phyloP scores from a whole-genome alignment of 1,140 invertebrate species.

The Melitaea cinxia region DNA sequence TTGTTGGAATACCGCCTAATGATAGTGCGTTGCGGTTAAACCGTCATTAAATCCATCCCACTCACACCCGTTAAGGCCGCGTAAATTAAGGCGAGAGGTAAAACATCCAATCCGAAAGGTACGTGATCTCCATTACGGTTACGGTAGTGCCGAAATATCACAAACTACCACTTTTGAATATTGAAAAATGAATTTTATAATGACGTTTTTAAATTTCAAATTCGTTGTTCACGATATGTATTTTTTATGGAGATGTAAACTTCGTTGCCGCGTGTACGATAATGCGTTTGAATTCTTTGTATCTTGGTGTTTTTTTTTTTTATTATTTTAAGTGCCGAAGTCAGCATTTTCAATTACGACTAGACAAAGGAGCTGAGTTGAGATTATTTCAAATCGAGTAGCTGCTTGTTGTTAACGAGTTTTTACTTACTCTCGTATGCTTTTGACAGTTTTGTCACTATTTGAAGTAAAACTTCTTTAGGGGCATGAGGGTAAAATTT shows the following conservation, averaged over 20 bases:
- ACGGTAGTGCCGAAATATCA: slow-evolving; percentile 40
- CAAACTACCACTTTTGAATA: slow-evolving; percentile 30
- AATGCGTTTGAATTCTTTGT: slow-evolving; percentile 65
- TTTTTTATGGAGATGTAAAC: slow-evolving; percentile 6
- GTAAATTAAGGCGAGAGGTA: slow-evolving; percentile 61
- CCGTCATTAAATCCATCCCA: slow-evolving; percentile 70
- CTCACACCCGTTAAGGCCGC: slow-evolving; percentile 47
- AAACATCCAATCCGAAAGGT: slow-evolving; percentile 55
- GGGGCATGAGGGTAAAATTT: too few relatives aligned
- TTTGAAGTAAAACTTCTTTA: too few relatives aligned
- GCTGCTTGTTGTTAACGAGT: slow-evolving; percentile 26
- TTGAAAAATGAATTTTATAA: slow-evolving; percentile 39
- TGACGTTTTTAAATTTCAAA: slow-evolving; percentile 21
- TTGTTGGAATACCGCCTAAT: slow-evolving; percentile 64
- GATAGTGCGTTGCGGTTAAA: slow-evolving; percentile 71
- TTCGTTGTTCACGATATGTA: background rate
- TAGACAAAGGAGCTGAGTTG: slow-evolving; percentile 40
- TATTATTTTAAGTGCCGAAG: slow-evolving; percentile 44
- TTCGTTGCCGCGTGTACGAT: slow-evolving; percentile 26
- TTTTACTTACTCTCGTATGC: slow-evolving; percentile 8
- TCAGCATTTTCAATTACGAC: slow-evolving; percentile 46
- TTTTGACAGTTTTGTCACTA: too few relatives aligned
- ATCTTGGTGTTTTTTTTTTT: slow-evolving; percentile 45
- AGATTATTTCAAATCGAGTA: slow-evolving; percentile 29
- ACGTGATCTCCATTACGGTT: slow-evolving; percentile 75